Conservation (phyloP, 1,140 invertebrate genomes). For the Musca vetustissima region DNA sequence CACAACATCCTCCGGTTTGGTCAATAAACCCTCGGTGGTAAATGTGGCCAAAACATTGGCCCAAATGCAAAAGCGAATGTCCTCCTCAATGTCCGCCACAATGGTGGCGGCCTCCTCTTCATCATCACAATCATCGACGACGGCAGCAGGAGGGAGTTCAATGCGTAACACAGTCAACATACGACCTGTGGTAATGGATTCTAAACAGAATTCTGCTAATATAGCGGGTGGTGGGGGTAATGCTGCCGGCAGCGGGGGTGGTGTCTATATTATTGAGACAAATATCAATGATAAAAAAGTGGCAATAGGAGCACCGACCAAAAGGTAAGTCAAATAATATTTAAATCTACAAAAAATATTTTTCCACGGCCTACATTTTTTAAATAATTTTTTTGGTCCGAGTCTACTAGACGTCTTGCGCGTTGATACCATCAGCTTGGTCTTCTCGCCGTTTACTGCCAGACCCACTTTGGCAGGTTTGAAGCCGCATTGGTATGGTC, state of each 20-base stretch:
- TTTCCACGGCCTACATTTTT: background rate
- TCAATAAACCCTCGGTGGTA: background rate
- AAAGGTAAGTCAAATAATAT: conserved; percentile 1
- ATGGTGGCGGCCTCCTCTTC: background rate
- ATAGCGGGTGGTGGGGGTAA: background rate
- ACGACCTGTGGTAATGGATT: conserved; percentile 1
- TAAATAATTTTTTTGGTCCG: too few relatives aligned
- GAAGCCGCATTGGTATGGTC: too few relatives aligned
- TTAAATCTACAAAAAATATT: background rate
- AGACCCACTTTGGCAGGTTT: too few relatives aligned
- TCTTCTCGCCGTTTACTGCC: too few relatives aligned
- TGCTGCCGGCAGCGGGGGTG: background rate
- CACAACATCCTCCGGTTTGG: background rate
- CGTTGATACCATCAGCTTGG: too few relatives aligned
- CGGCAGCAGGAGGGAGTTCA: background rate
- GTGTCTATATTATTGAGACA: conserved; percentile 13
- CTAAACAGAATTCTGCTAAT: background rate
- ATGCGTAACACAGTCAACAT: conserved; percentile 1
- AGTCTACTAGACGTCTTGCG: too few relatives aligned
- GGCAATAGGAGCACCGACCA: conserved; percentile 21
- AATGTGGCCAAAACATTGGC: conserved; percentile 13
- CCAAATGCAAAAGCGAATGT: conserved; percentile 11
- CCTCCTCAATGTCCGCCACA: background rate
- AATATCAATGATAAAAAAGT: conserved; percentile 23
- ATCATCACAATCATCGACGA: background rate